Evolutionary conservation across 2,888 invertebrate species (phyloP).

Genomic region (Dexiosoma caninum): DNA sequence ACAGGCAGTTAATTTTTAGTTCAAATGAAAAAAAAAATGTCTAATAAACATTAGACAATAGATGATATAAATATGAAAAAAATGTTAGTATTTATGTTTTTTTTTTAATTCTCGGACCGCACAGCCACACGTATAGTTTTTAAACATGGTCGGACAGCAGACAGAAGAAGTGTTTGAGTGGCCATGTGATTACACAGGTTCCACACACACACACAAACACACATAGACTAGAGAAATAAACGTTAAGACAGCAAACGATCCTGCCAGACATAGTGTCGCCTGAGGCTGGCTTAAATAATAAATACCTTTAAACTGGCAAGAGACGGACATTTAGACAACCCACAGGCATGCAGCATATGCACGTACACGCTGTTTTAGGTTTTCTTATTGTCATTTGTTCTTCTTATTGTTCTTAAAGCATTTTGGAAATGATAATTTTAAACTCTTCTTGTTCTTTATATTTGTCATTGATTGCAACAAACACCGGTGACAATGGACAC

Average conservation of each 20-base stretch:
- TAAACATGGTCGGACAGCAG: not conserved
- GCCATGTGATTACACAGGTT: constrained; percentile 2
- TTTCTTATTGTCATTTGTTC: not conserved
- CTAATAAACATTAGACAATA: constrained; percentile 1
- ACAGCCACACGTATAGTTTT: not conserved
- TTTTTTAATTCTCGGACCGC: not conserved
- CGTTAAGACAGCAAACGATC: constrained; percentile 42
- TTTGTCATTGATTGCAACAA: constrained; percentile 27
- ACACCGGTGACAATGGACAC: constrained; percentile 21
- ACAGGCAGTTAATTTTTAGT: too few species aligned
- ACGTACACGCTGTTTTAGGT: too few species aligned
- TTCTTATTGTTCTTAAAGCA: not conserved
- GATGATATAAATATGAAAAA: not conserved
- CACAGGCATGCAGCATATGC: too few species aligned
- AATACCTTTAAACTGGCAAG: not conserved
- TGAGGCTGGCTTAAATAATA: constrained; percentile 39
- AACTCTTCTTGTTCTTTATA: not conserved
- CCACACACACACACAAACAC: not conserved
- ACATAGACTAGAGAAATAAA: not conserved
- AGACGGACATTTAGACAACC: not conserved
- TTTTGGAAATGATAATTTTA: constrained; percentile 17
- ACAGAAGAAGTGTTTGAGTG: not conserved
- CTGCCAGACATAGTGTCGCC: constrained; percentile 66
- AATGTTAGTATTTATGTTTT: not conserved
- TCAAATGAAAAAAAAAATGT: constrained; percentile 5